Conservation (phyloP, 1,140 invertebrate genomes). For the Homarus americanus region DNA sequence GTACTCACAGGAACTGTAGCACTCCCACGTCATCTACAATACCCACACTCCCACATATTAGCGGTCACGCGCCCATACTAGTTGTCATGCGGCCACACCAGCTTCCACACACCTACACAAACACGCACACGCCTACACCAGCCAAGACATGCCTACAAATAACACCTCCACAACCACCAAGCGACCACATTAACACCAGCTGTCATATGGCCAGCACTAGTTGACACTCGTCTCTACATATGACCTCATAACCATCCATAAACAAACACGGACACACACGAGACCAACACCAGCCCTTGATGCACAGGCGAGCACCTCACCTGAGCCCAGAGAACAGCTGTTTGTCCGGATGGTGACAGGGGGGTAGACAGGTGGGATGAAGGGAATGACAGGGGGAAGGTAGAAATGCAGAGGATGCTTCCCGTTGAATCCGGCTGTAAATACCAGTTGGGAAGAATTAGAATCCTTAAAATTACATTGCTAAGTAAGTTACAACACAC, state of each 20-base stretch:
- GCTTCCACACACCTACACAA: neutral
- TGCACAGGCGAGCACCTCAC: constrained; percentile 22
- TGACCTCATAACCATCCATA: neutral
- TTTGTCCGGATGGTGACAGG: constrained; percentile 39
- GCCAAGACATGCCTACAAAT: too few species aligned
- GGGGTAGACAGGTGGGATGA: constrained; percentile 36
- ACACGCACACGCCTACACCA: neutral
- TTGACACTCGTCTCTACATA: neutral
- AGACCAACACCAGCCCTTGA: neutral
- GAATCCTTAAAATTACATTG: neutral
- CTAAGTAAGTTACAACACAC: too few species aligned
- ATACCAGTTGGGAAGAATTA: constrained; percentile 25
- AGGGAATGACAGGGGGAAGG: constrained; percentile 45
- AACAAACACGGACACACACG: neutral
- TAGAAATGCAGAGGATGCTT: constrained; percentile 53
- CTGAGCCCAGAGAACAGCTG: constrained; percentile 52
- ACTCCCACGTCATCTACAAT: too few species aligned
- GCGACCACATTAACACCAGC: neutral
- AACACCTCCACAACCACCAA: too few species aligned
- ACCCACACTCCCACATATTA: neutral
- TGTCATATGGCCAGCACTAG: too few species aligned
- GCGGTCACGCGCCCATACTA: too few species aligned
- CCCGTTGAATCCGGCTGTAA: constrained; percentile 25
- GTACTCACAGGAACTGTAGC: too few species aligned
- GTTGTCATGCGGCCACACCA: too few species aligned